phyloP scores from a whole-genome alignment of 2,888 invertebrate species.

The Osedax fenrisi region DNA sequence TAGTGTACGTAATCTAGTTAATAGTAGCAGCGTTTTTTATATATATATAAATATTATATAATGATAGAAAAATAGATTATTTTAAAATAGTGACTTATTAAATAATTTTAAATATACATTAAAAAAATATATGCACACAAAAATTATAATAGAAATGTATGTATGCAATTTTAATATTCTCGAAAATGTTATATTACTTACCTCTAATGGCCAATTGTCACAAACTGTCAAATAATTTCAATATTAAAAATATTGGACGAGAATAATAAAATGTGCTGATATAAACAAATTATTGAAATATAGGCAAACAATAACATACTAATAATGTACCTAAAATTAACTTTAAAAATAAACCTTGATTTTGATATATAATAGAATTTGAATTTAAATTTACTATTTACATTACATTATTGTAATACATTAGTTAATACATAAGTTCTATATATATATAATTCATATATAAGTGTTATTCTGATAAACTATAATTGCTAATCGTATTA shows the following conservation, averaged over 20 bases:
- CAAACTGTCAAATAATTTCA: slow-evolving; percentile 33
- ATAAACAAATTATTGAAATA: slow-evolving; percentile 2
- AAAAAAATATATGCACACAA: background rate
- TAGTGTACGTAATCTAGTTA: background rate
- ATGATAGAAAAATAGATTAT: background rate
- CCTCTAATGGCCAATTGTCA: slow-evolving; percentile 37
- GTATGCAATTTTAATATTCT: too few relatives aligned
- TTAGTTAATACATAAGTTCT: too few relatives aligned
- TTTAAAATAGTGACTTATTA: too few relatives aligned
- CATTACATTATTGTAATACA: too few relatives aligned
- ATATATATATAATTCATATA: too few relatives aligned
- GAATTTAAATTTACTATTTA: too few relatives aligned
- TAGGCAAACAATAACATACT: background rate
- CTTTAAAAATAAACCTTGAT: too few relatives aligned
- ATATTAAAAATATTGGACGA: background rate
- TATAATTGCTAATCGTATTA: too few relatives aligned
- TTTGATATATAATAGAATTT: too few relatives aligned
- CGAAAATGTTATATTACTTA: slow-evolving; percentile 19
- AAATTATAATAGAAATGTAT: background rate
- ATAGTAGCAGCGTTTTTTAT: background rate
- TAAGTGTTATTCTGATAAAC: too few relatives aligned
- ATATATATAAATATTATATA: background rate
- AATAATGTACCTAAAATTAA: too few relatives aligned
- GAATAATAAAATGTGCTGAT: background rate
- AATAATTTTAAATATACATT: too few relatives aligned